Evolutionary conservation across 2,113 vertebrate genomes (phyloP).

Genomic region (Malaclemys terrapin): DNA sequence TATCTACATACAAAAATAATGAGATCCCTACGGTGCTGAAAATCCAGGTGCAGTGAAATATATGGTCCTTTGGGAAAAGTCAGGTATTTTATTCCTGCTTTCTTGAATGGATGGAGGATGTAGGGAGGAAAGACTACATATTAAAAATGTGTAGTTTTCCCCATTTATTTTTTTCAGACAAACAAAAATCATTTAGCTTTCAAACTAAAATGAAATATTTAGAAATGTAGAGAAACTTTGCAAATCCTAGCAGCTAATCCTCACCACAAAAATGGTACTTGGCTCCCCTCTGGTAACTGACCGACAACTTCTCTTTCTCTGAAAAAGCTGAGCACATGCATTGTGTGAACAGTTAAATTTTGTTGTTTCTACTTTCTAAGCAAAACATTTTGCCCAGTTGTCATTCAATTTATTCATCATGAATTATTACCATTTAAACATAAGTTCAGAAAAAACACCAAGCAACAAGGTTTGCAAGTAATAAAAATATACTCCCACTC

Average conservation of each 20-base stretch:
- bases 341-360: not conserved
- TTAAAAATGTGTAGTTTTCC: not conserved
- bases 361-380: not conserved
- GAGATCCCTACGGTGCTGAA: not conserved
- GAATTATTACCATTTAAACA: not conserved
- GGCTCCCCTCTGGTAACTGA: not conserved
- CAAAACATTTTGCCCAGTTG: not conserved
- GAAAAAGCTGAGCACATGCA: not conserved
- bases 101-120: not conserved
- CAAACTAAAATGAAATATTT: not conserved
- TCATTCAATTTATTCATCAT: not conserved
- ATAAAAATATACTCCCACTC: not conserved
- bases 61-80: not conserved
- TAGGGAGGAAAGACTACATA: not conserved
- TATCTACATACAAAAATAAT: not conserved
- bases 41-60: not conserved
- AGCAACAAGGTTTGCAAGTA: not conserved
- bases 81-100: not conserved
- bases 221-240: not conserved
- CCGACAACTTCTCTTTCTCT: not conserved
- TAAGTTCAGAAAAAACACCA: not conserved
- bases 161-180: not conserved
- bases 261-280: not conserved
- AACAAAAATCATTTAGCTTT: not conserved
- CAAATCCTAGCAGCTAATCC: not conserved